These are phyloP conservation scores for Sesamia nonagrioides DNA, from an alignment of 1,140 invertebrate species.

Conservation along the genomic window DNA sequence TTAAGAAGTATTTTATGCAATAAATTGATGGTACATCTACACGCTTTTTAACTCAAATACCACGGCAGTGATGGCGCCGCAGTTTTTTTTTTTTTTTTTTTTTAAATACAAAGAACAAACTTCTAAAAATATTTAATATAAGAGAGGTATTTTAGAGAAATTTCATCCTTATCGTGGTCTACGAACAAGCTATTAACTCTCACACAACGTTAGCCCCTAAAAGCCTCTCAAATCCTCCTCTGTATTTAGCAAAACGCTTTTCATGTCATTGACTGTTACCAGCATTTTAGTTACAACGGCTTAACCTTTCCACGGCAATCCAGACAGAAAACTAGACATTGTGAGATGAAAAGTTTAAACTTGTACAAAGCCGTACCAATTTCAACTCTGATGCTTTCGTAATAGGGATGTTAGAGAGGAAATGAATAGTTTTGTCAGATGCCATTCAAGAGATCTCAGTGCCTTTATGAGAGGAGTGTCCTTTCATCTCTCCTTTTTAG, in stretches of 20 bases:
- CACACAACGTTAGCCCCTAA: background rate
- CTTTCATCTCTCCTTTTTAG: slow-evolving; percentile 68
- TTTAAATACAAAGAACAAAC: too few species aligned
- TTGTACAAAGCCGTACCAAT: background rate
- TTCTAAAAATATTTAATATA: too few species aligned
- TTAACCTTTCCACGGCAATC: slow-evolving; percentile 62
- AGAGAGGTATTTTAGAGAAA: background rate
- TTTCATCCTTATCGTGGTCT: background rate
- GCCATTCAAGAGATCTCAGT: slow-evolving; percentile 59
- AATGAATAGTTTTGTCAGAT: slow-evolving; percentile 32
- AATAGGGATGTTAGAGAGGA: slow-evolving; percentile 35
- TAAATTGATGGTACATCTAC: too few species aligned
- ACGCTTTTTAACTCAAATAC: too few species aligned
- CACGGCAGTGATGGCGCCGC: too few species aligned
- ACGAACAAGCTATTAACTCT: slow-evolving; percentile 23
- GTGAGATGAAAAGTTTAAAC: slow-evolving; percentile 19
- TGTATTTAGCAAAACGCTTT: slow-evolving; percentile 43
- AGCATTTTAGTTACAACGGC: slow-evolving; percentile 56
- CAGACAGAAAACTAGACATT: slow-evolving; percentile 68
- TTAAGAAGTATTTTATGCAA: too few species aligned
- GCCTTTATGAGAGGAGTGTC: slow-evolving; percentile 65
- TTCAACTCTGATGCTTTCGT: slow-evolving; percentile 34
- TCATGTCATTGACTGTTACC: slow-evolving; percentile 50
- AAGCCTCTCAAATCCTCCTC: slow-evolving; percentile 28
- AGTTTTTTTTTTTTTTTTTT: too few species aligned